Percentiles rank a stretch among this genome's conserved stretches.
These are phyloP conservation scores for Rhingia rostrata DNA, from an alignment of 2,888 invertebrate genomes.

Conservation along the genomic window DNA sequence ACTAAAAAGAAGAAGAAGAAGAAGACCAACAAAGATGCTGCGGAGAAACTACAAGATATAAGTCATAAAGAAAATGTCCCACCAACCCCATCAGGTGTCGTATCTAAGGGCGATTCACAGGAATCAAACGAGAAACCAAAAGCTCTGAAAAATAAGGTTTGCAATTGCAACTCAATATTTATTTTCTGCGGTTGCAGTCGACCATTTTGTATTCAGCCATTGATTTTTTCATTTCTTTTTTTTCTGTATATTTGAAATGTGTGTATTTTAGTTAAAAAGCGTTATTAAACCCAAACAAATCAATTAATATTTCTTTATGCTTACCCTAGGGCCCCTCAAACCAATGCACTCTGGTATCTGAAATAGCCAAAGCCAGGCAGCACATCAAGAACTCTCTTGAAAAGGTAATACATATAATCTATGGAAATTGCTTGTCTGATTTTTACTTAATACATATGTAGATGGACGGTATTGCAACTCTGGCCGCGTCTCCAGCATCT, in stretches of 20 bases:
- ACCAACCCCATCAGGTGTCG: slow-evolving; percentile 30
- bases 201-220: slow-evolving; percentile 33
- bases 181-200: not conserved
- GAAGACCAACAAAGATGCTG: slow-evolving; percentile 57
- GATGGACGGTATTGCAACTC: slow-evolving; percentile 87
- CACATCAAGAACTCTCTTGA: slow-evolving; percentile 90
- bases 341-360: slow-evolving; percentile 88
- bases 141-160: slow-evolving; percentile 59
- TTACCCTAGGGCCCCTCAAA: slow-evolving; percentile 66
- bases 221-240: slow-evolving; percentile 16
- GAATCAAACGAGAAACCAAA: slow-evolving; percentile 47
- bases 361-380: slow-evolving; percentile 93
- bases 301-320: not conserved
- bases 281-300: not conserved
- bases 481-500: slow-evolving; percentile 84
- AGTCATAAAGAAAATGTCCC: slow-evolving; percentile 59
- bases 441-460: slow-evolving; percentile 78
- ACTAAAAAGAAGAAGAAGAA: slow-evolving; percentile 67
- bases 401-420: slow-evolving; percentile 84
- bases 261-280: too few species aligned
- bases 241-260: not conserved
- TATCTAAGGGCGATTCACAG: slow-evolving; percentile 31
- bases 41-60: slow-evolving; percentile 54
- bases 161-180: slow-evolving; percentile 14
- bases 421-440: not conserved